These are phyloP conservation scores for Cryptus armator DNA, from an alignment of 2,888 invertebrate genomes.

Conservation along the genomic window DNA sequence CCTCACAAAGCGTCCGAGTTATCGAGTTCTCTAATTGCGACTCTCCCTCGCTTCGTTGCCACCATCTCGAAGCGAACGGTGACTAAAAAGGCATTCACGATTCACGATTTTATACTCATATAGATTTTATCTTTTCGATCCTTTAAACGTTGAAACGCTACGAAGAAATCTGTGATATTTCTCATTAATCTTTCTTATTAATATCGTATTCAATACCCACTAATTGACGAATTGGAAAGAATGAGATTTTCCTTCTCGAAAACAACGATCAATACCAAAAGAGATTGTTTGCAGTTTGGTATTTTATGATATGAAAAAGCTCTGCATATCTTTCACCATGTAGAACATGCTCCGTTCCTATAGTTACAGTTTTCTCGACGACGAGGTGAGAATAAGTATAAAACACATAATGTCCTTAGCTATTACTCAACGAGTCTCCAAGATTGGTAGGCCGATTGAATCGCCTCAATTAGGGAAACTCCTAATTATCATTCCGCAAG, in stretches of 20 bases:
- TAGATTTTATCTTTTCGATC: too few species aligned
- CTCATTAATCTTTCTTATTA: too few species aligned
- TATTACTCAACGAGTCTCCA: constrained; percentile 36
- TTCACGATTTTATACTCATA: background rate
- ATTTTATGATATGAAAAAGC: too few species aligned
- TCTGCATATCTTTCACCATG: too few species aligned
- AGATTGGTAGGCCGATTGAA: constrained; percentile 76
- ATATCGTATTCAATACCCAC: too few species aligned
- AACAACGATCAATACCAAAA: too few species aligned
- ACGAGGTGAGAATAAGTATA: constrained; percentile 36
- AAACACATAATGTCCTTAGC: background rate
- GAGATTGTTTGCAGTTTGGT: too few species aligned
- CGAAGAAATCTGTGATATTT: too few species aligned
- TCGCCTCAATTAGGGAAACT: constrained; percentile 80
- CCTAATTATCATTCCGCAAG: constrained; percentile 79
- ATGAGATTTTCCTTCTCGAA: too few species aligned
- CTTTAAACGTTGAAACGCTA: too few species aligned
- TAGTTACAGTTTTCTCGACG: background rate
- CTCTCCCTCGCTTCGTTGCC: constrained; percentile 55
- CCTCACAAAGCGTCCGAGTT: constrained; percentile 79
- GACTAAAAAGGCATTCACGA: background rate
- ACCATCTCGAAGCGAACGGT: constrained; percentile 8
- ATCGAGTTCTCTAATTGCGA: constrained; percentile 81
- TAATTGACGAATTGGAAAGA: too few species aligned
- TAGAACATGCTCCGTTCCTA: too few species aligned